Base-by-base conservation (phyloP, 2,797 vertebrate species). In the Gallinago solitaria region DNA sequence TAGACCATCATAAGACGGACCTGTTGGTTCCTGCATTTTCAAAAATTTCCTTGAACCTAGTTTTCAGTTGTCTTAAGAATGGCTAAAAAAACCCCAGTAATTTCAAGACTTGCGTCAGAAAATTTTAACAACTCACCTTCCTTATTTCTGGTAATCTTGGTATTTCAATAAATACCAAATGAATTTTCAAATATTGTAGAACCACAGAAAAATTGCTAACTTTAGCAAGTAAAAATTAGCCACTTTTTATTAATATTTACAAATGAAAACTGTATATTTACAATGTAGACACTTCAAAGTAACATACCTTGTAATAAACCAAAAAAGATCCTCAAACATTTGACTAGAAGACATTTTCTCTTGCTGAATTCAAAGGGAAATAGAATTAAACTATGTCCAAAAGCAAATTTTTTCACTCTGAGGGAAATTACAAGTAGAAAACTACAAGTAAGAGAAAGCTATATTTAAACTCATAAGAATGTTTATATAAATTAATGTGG, bases 31-130 rank as follows among this genome's bases (percentile, higher is more conserved):
- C 47, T 37, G 5, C 9, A 35, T 23, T 78, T 87, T 16, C 79
- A 60, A 50, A 27, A 12, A 11, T 33, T 64, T 77, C 37, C 33
- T 81, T 54, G 12, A 45, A 51, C 2, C 13, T 24, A 15, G 8
- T 37, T 64, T 67, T 51, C 60, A 63, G 7, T 25, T 12, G 39
- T 27, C 28, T 75, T 28, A 50, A 86, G 61, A 93, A 41, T 2
- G 5, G 4, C 43, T 73, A 6, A 35, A 27, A 25, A 60, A 27
- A 30, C 2, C 6, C 6, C 17, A 54, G 6, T 5, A 0, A 78
- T 53, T 71, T 77, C 54, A 48, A 75, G 37, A 19, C 20, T 75
- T 30, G 5, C 37, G 81, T 60, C 77, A 78, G 53, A 59, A 57
- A 35, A 39, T 24, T 13, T 65, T 86, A 67, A 41, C 16, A 68